Evolutionary conservation across 1,140 invertebrate species (phyloP).

Genomic region (Ruditapes philippinarum): DNA sequence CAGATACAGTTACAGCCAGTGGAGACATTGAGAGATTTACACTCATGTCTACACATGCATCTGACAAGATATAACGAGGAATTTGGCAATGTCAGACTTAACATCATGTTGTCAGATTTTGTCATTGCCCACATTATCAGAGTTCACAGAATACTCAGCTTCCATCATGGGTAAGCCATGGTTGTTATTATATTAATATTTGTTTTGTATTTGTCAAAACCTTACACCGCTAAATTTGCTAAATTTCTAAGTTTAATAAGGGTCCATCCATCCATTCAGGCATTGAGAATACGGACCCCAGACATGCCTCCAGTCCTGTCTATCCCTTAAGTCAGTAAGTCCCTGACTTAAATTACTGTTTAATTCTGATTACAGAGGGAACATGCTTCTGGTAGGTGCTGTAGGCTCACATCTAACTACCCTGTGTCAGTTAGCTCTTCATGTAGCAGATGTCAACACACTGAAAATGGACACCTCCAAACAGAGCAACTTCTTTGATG

Average conservation of each 20-base stretch:
- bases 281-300: no score
- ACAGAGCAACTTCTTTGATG: conserved; percentile 86
- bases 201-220: no score
- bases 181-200: background rate
- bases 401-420: conserved; percentile 85
- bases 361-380: conserved; percentile 80
- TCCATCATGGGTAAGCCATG: conserved; percentile 83
- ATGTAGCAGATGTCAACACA: conserved; percentile 85
- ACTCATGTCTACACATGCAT: conserved; percentile 84
- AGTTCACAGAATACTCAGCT: conserved; percentile 85
- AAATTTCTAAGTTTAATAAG: no score
- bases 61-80: conserved; percentile 86
- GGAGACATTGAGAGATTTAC: conserved; percentile 81
- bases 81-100: conserved; percentile 84
- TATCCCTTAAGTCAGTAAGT: no score
- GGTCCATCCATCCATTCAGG: no score
- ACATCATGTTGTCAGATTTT: conserved; percentile 85
- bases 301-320: no score
- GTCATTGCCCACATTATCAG: conserved; percentile 84
- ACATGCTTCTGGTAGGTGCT: conserved; percentile 85
- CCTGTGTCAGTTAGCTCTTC: conserved; percentile 84
- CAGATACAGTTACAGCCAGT: conserved; percentile 84
- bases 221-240: no score
- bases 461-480: conserved; percentile 84
- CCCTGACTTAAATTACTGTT: no score